Evolutionary conservation across 1,140 invertebrate species (phyloP), one percentile per base, ranked within the genome.

Genomic region (Acromyrmex charruanus): DNA sequence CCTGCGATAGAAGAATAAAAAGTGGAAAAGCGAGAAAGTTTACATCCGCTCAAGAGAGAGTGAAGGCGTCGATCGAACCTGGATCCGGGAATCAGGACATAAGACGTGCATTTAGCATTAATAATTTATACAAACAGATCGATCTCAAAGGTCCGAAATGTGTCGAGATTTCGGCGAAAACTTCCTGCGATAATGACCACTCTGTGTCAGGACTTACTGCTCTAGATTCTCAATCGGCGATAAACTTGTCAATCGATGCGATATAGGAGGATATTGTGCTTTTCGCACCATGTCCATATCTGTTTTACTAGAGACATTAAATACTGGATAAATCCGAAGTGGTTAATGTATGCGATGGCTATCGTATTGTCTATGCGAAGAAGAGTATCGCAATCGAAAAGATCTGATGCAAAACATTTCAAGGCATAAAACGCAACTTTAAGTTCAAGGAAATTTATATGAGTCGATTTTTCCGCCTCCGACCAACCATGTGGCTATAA

Each of bases 11-110:
- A 0, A 92, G 14, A 5, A 63, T 25, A 59, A 92, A 90, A 0
- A 87, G 89, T 0, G 91, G 88, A 65, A 92, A 92, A 4, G 88
- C 91, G 66, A 89, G 91, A 85, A 92, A 92, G 7, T 44, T 44
- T 10, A 12, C 10, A 10, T 12, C 1, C 25, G 25, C 10, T 4
- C 9, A 59, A 0, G 0, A 55, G 1, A 66, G 3, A 0, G 25
- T 79, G 18, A 80, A 66, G 0, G 77, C 63, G 7, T 80, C 61
- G 0, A 68, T 1, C 0, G 59, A 5, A 0, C 25, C 10, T 2
- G 59, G 18, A 1, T 66, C 61, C n/a, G 61, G 77, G 21, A 71
- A 71, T 12, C 44, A 71, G 0, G 68, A 71, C 21, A 1, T 51
- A 49, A 0, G n/a, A 0, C 0, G 44, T 4, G 2, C 44, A 71